Evolutionary conservation across 2,888 invertebrate species (phyloP), one percentile per base, ranked within the genome.

Genomic region (Caenorhabditis angaria): DNA sequence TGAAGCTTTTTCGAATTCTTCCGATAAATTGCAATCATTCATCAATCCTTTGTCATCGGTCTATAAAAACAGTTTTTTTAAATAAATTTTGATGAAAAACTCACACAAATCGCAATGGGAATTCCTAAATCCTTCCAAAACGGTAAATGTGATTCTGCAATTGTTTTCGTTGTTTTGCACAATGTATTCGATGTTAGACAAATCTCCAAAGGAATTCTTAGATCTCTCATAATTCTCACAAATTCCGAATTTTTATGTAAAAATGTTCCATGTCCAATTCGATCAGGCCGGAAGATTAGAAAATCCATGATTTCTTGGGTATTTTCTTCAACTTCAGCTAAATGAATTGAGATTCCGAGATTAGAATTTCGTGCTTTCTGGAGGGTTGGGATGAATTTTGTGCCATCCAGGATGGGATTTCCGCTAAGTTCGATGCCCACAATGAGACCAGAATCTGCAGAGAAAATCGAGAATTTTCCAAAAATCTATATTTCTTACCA

Each of bases 41-140:
- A 58, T 58, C 5, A 58, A 25, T 24, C 78, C 76, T 20, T 68
- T 70, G 41, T 78, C 78, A 58, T 78, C 78, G 1, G 78, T 78
- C 78, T 78, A n/a, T n/a, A n/a, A n/a, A n/a, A n/a, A n/a, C n/a
- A 55, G 27, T 32, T 32, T 32, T 32, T 32, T 32, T 32, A 12
- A 32, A 32, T 12, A 12, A 50, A 20, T 48, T 14, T 8, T 12
- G 51, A 25, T 28, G 18, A 25, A 2, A 48, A 24, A 41, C 62
- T 35, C 27, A 71, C 70, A 63, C 56, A 51, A 27, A 71, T 50
- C 8, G 59, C 25, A 0, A 66, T 22, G 5, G 66, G 62, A 5
- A 58, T 47, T 2, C 68, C 70, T 5, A 18, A 53, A 25, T 57
- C 50, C 29, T 20, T 51, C 77, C 77, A 78, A 35, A 61, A 72